These are phyloP conservation scores for Grallaria varia DNA, from an alignment of 2,113 vertebrate species.

Conservation along the genomic window DNA sequence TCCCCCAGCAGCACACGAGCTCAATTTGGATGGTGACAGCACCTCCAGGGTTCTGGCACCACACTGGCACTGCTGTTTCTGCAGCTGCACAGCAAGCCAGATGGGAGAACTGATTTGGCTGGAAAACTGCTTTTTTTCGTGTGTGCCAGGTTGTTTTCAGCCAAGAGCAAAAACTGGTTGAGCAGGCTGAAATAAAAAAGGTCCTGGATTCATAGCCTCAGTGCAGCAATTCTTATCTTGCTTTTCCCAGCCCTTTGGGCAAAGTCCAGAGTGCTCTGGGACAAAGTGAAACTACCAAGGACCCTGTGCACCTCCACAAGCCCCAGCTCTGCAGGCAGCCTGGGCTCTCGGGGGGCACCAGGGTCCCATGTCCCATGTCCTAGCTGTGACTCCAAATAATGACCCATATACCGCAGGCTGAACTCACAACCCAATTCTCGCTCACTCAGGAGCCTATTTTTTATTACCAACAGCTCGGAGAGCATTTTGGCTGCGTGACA, in stretches of 20 bases:
- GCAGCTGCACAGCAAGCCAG: constrained; percentile 8
- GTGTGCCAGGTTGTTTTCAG: constrained; percentile 37
- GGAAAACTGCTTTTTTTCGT: neutral
- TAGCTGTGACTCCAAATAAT: neutral
- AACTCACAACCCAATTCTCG: neutral
- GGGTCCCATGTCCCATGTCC: fast-evolving
- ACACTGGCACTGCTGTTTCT: neutral
- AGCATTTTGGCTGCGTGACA: neutral
- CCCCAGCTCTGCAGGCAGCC: neutral
- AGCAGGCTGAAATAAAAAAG: constrained; percentile 59
- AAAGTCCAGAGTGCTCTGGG: constrained; percentile 45
- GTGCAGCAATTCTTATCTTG: constrained; percentile 59
- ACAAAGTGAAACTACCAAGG: neutral
- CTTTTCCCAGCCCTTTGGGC: constrained; percentile 48
- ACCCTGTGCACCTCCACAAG: neutral
- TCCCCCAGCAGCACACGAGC: neutral
- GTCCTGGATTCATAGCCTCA: constrained; percentile 62
- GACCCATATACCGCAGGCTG: neutral
- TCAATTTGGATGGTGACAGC: neutral
- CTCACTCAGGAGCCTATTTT: neutral
- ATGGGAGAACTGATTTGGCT: constrained; percentile 37
- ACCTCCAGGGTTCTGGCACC: neutral
- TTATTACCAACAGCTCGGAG: neutral
- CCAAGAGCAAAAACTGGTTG: constrained; percentile 58
- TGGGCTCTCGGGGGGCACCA: fast-evolving